Percentiles rank a stretch among this genome's conserved stretches.
Conservation (phyloP, 2,888 invertebrate genomes). For the Drosophila ochracea region DNA sequence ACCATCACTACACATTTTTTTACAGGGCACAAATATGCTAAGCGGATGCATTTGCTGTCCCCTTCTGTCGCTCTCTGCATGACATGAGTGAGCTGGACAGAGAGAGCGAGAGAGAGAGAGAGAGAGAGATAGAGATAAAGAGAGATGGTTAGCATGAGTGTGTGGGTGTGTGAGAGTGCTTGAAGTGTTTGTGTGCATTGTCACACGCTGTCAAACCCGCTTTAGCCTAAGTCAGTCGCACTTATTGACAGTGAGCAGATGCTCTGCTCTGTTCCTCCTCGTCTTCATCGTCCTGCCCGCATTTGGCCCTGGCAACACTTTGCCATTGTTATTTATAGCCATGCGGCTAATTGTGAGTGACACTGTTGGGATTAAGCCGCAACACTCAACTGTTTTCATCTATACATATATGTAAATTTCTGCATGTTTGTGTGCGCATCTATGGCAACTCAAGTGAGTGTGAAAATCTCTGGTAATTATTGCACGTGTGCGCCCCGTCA, state of each 20-base stretch:
- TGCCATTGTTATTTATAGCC: conserved; percentile 70
- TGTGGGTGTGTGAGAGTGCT: conserved; percentile 19
- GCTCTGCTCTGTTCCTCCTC: neutral
- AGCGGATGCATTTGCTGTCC: conserved; percentile 42
- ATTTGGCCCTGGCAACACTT: conserved; percentile 24
- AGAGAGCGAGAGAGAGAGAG: neutral
- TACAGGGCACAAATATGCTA: conserved; percentile 54
- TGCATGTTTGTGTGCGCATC: conserved; percentile 37
- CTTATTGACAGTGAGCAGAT: conserved; percentile 57
- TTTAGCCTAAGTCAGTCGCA: conserved; percentile 65
- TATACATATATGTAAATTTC: conserved; percentile 27
- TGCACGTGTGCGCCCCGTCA: conserved; percentile 17
- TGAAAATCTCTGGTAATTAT: conserved; percentile 62
- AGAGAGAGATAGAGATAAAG: neutral
- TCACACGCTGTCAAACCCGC: conserved; percentile 72
- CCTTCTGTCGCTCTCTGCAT: conserved; percentile 5
- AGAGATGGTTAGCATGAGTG: conserved; percentile 5
- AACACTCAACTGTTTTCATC: conserved; percentile 25
- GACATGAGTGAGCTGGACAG: neutral
- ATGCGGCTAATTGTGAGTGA: conserved; percentile 77
- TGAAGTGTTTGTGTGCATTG: conserved; percentile 57
- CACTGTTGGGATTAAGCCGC: conserved; percentile 49
- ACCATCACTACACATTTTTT: neutral
- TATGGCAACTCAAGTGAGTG: conserved; percentile 70
- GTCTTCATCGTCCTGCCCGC: neutral